These are phyloP conservation scores for Monomorium pharaonis DNA, from an alignment of 1,140 invertebrate species.

Conservation along the genomic window DNA sequence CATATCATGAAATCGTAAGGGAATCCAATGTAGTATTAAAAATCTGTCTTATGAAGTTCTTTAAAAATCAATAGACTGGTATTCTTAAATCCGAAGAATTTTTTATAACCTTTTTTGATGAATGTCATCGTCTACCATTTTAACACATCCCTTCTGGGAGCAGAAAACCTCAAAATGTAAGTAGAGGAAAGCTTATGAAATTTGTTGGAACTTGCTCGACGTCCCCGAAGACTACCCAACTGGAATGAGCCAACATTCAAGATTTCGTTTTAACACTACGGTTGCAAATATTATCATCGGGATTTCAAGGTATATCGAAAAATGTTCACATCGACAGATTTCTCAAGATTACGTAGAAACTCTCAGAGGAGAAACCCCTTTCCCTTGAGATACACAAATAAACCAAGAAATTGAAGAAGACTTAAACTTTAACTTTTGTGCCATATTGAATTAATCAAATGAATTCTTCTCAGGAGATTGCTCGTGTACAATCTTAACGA, in stretches of 20 bases:
- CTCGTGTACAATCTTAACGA: neutral
- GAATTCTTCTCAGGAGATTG: neutral
- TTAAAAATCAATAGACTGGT: neutral
- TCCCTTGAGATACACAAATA: neutral
- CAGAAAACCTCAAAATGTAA: neutral
- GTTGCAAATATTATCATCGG: neutral
- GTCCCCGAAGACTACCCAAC: neutral
- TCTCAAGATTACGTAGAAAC: neutral
- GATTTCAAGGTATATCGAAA: neutral
- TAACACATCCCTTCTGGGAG: neutral
- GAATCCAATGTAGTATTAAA: neutral
- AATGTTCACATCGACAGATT: neutral
- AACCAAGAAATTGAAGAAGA: neutral
- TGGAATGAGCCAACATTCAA: neutral
- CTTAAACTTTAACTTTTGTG: neutral
- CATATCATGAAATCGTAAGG: neutral
- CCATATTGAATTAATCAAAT: neutral
- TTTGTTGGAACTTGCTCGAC: neutral
- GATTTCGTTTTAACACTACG: constrained; percentile 1
- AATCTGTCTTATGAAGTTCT: neutral
- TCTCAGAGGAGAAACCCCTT: neutral
- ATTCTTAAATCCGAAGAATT: neutral
- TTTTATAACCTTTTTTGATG: neutral
- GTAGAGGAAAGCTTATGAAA: neutral
- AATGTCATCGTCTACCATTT: neutral